Base-by-base conservation (phyloP, 2,888 invertebrate species). In the Embidobia sp. region DNA sequence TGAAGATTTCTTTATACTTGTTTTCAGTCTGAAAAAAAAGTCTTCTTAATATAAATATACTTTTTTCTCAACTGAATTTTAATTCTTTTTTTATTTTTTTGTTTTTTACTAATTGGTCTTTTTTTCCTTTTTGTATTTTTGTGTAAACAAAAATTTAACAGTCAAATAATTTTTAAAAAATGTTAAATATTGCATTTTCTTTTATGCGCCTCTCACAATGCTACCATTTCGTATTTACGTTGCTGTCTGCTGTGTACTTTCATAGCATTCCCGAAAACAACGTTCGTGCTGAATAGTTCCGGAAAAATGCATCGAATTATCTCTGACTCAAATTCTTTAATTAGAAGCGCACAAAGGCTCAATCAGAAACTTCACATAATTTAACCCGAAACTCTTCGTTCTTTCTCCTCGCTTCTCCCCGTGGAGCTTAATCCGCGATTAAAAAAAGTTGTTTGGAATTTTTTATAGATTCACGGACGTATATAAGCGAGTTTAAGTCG, bases 121-220 rank as follows among this genome's bases (percentile, higher is more conserved):
- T n/a, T n/a, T n/a, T n/a, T n/a, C n/a, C n/a, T n/a, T n/a, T n/a
- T n/a, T n/a, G n/a, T n/a, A n/a, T n/a, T n/a, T n/a, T n/a, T n/a
- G n/a, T n/a, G n/a, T n/a, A n/a, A n/a, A n/a, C n/a, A n/a, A n/a
- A n/a, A n/a, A n/a, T n/a, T n/a, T n/a, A n/a, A n/a, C n/a, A n/a
- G n/a, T n/a, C n/a, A n/a, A n/a, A n/a, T n/a, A n/a, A n/a, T n/a
- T n/a, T n/a, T n/a, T 46, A 59, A 59, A 59, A 55, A 59, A 46
- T 46, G 35, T 44, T 59, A 59, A 59, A 59, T 59, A 59, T 59
- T 59, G 15, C 59, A 46, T 59, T 59, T 59, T 37, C 59, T 59
- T 59, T 46, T 22, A 46, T 59, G 22, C 16, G n/a, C 13, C 4
- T 0, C 15, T 46, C 33, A 59, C 59, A 59, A 59, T 59, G 18